Percentiles rank a stretch among this genome's conserved stretches.
These are phyloP conservation scores for Typhlichthys eigenmanni DNA, from an alignment of 2,797 vertebrate species.

Conservation along the genomic window DNA sequence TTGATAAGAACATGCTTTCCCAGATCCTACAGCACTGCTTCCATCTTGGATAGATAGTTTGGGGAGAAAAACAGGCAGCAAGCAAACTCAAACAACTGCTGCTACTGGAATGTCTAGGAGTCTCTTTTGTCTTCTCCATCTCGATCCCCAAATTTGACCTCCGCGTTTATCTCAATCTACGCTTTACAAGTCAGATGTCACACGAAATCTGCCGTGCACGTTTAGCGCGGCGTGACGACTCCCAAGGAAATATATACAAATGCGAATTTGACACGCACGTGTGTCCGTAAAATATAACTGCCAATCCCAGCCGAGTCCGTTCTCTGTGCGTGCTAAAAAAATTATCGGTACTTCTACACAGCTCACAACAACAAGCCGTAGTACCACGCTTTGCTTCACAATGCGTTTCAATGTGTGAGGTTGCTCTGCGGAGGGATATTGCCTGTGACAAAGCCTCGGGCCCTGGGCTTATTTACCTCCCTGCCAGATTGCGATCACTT, in stretches of 20 bases:
- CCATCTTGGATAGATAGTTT: constrained; percentile 45
- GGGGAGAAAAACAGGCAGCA: constrained; percentile 9
- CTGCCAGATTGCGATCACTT: constrained; percentile 23
- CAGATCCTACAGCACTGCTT: constrained; percentile 14
- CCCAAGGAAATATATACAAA: constrained; percentile 60
- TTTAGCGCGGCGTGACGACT: constrained; percentile 12
- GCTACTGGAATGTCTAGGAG: constrained; percentile 44
- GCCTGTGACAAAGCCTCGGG: constrained; percentile 12
- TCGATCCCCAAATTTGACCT: constrained; percentile 40
- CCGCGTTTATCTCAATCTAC: constrained; percentile 40
- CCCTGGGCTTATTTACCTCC: constrained; percentile 11
- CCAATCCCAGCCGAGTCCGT: constrained; percentile 33
- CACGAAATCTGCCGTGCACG: constrained; percentile 53
- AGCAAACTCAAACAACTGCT: constrained; percentile 17
- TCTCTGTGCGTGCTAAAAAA: no score
- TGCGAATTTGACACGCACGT: constrained; percentile 66
- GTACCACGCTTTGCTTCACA: no score
- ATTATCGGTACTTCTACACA: no score
- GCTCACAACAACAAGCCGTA: no score
- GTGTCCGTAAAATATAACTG: constrained; percentile 49
- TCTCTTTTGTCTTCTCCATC: constrained; percentile 35
- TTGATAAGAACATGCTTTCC: constrained; percentile 61
- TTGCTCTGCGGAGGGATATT: constrained; percentile 28
- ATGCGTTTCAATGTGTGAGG: no score
- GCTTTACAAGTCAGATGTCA: constrained; percentile 46